Percentiles rank a stretch among this genome's conserved stretches.
Conservation (phyloP, 2,113 vertebrate genomes). For the Lepus timidus region DNA sequence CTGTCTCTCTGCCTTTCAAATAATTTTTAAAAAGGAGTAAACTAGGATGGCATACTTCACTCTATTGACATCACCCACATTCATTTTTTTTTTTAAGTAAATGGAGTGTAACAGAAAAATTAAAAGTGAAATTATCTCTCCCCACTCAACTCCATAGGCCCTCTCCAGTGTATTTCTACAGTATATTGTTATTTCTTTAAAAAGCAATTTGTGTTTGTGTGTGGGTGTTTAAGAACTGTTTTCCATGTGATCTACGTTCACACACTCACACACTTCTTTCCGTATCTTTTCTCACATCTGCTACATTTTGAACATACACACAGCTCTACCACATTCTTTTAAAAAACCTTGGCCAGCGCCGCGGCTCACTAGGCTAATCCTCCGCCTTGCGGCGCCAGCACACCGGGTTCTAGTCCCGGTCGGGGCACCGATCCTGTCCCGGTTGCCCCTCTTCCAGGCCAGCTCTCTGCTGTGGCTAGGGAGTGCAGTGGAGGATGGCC, state of each 20-base stretch:
- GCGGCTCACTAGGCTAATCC: no score
- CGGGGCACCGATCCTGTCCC: no score
- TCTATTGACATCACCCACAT: neutral
- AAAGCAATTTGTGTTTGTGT: neutral
- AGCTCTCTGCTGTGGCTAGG: no score
- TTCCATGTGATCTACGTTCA: neutral
- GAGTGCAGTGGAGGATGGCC: no score
- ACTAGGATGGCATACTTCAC: neutral
- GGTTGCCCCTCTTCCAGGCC: no score
- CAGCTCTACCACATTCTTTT: neutral
- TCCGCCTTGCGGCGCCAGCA: no score
- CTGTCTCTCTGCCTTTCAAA: no score
- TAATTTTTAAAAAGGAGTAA: neutral
- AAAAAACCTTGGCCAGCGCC: no score
- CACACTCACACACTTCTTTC: neutral
- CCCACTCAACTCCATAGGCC: neutral
- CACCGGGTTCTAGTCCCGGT: no score
- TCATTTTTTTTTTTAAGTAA: constrained; percentile 6
- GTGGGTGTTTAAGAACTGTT: neutral
- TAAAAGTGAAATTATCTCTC: neutral
- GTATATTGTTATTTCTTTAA: neutral
- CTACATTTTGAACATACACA: neutral
- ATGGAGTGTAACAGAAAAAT: neutral
- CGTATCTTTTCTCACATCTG: neutral
- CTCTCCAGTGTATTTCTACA: neutral